These are phyloP conservation scores for Augochlora pura DNA, from an alignment of 1,140 invertebrate species.

Conservation along the genomic window DNA sequence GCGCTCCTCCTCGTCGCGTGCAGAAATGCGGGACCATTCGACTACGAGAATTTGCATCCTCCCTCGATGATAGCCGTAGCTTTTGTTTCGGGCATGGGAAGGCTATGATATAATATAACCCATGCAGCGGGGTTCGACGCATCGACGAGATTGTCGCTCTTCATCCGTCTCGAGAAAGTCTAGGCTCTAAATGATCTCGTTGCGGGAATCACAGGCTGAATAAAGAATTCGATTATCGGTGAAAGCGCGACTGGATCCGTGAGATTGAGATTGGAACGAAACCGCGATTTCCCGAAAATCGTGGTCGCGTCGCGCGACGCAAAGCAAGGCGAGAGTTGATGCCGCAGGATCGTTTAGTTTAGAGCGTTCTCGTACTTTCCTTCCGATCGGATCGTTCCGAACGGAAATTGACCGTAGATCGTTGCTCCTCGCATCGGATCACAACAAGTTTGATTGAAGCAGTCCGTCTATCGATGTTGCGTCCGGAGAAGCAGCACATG, in stretches of 20 bases:
- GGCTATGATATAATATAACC: too few species aligned
- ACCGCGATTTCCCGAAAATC: neutral
- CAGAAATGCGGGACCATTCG: neutral
- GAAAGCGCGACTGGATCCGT: neutral
- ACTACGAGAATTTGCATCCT: neutral
- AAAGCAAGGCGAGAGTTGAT: too few species aligned
- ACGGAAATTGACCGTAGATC: neutral
- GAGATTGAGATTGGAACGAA: neutral
- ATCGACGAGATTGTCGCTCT: neutral
- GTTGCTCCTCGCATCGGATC: neutral
- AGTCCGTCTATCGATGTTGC: neutral
- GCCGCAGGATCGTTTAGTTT: too few species aligned
- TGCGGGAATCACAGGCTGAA: neutral
- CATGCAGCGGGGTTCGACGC: too few species aligned
- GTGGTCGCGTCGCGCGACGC: too few species aligned
- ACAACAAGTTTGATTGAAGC: neutral
- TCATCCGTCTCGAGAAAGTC: neutral
- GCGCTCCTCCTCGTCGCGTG: too few species aligned
- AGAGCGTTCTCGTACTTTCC: neutral
- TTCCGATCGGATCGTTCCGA: neutral
- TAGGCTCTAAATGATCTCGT: neutral
- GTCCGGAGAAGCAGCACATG: slow-evolving; percentile 21
- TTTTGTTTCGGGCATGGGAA: too few species aligned
- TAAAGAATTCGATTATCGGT: slow-evolving; percentile 5
- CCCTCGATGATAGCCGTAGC: neutral